Evolutionary conservation across 2,113 vertebrate genomes (phyloP).

Genomic region (Gopherus evgoodei): DNA sequence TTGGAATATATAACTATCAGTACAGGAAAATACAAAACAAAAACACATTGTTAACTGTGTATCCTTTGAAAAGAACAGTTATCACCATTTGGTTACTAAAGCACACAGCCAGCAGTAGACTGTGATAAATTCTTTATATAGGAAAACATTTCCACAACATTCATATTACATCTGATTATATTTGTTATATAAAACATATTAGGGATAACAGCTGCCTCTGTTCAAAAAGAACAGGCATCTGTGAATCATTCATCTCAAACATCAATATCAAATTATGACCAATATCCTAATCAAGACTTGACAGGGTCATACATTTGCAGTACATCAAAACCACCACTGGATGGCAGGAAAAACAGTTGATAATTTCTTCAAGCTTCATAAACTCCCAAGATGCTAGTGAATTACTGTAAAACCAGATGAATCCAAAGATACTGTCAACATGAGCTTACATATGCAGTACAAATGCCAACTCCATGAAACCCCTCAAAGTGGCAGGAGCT

Average conservation of each 20-base stretch:
- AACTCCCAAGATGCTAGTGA: constrained; percentile 41
- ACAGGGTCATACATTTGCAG: constrained; percentile 29
- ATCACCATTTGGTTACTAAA: background rate
- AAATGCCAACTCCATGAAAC: rapidly evolving
- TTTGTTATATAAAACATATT: rapidly evolving
- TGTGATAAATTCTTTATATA: background rate
- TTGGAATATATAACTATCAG: background rate
- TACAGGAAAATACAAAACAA: background rate
- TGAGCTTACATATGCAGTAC: background rate
- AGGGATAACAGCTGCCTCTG: background rate
- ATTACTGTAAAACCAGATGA: background rate
- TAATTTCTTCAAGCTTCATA: background rate
- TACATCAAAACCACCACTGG: constrained; percentile 56
- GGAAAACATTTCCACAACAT: background rate
- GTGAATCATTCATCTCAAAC: background rate
- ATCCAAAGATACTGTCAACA: background rate
- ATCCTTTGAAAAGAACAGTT: background rate
- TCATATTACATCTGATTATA: background rate
- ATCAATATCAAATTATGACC: rapidly evolving
- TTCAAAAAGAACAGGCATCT: background rate
- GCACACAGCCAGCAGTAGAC: background rate
- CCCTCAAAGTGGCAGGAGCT: background rate
- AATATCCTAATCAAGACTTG: background rate
- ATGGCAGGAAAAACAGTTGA: constrained; percentile 71
- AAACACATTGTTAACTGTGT: background rate